Conservation (phyloP, 2,797 vertebrate genomes). For the Oreochromis grahami region DNA sequence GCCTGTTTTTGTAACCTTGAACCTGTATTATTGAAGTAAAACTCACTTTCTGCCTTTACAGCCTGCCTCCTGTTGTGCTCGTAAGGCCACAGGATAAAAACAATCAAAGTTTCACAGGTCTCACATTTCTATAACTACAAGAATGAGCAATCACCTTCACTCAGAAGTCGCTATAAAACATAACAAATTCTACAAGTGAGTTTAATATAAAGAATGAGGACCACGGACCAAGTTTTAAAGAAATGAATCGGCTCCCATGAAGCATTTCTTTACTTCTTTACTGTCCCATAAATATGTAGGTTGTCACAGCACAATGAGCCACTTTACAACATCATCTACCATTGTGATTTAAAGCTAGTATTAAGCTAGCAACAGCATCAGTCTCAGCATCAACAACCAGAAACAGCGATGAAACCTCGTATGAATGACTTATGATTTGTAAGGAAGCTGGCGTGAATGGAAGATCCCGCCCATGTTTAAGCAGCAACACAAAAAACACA, state of each 20-base stretch:
- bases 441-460: background rate
- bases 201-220: background rate
- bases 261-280: background rate
- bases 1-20: background rate
- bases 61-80: background rate
- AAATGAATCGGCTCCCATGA: background rate
- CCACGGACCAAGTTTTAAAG: background rate
- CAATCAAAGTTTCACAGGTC: background rate
- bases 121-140: background rate
- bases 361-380: background rate
- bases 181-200: background rate
- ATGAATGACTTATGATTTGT: background rate
- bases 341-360: background rate
- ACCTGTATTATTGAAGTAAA: background rate
- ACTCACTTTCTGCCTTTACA: background rate
- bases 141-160: background rate
- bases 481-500: background rate
- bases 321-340: background rate
- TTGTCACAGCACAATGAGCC: background rate
- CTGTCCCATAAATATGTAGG: background rate
- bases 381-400: background rate
- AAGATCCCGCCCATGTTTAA: background rate
- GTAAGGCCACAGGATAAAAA: background rate
- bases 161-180: background rate
- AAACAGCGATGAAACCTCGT: background rate